Conservation (phyloP, 2,888 invertebrate genomes). For the Ryuthela nishihirai region DNA sequence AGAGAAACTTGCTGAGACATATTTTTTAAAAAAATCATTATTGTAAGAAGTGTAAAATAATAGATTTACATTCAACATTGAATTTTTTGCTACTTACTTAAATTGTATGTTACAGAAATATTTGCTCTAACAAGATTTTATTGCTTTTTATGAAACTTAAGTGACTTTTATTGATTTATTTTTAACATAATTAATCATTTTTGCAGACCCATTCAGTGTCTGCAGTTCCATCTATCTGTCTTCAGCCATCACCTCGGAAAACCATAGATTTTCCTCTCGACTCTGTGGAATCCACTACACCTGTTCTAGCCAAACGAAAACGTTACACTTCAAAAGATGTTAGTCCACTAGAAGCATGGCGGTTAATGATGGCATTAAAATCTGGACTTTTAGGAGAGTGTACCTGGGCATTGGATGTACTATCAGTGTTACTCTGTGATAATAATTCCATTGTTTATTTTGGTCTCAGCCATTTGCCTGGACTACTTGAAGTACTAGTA, state of each 20-base stretch:
- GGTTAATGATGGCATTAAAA: conserved; percentile 95
- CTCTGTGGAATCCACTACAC: conserved; percentile 89
- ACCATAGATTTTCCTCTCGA: conserved; percentile 90
- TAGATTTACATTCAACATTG: no score
- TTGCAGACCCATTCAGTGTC: conserved; percentile 23
- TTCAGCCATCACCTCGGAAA: conserved; percentile 49
- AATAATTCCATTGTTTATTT: conserved; percentile 91
- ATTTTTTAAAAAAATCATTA: no score
- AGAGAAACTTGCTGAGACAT: no score
- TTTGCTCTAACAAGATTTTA: no score
- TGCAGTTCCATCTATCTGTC: conserved; percentile 6
- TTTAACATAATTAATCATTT: no score
- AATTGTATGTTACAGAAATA: no score
- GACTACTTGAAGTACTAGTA: conserved; percentile 81
- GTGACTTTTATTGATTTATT: no score
- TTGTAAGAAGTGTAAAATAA: no score
- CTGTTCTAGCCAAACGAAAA: conserved; percentile 78
- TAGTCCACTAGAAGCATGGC: conserved; percentile 93
- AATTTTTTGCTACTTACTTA: no score
- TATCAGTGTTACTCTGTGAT: conserved; percentile 93
- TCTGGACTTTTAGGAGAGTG: conserved; percentile 94
- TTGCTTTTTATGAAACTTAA: no score
- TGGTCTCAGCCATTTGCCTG: conserved; percentile 86
- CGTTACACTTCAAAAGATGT: conserved; percentile 78
- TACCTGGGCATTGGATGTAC: conserved; percentile 94